phyloP scores from a whole-genome alignment of 2,797 vertebrate genomes.

The Astyanax mexicanus region DNA sequence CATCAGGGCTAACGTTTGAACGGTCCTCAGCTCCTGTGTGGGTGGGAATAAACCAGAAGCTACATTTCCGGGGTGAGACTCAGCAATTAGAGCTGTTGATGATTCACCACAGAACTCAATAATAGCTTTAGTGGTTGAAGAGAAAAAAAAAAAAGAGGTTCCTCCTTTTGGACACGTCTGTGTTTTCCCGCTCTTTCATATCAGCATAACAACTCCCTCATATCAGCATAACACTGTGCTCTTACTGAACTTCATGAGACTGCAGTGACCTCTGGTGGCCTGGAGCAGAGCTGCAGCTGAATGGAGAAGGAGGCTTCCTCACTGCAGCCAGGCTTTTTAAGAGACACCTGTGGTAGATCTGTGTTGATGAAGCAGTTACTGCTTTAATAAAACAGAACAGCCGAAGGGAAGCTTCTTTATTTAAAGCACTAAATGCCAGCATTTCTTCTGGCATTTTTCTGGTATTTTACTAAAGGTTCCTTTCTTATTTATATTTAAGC shows the following conservation, averaged over 20 bases:
- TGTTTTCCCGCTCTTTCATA: not conserved
- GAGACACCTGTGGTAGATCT: not conserved
- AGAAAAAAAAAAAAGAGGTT: not conserved
- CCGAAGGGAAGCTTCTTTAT: no score
- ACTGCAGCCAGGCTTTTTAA: not conserved
- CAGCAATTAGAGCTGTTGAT: slow-evolving; percentile 30
- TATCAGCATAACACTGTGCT: not conserved
- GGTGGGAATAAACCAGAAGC: slow-evolving; percentile 19
- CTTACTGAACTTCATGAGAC: not conserved
- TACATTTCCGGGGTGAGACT: slow-evolving; percentile 4
- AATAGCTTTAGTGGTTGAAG: slow-evolving; percentile 7
- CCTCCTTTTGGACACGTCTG: not conserved
- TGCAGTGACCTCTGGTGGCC: slow-evolving; percentile 40
- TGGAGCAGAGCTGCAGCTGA: not conserved
- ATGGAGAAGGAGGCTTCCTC: not conserved
- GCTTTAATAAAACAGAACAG: no score
- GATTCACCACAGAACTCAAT: slow-evolving; percentile 29
- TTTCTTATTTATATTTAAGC: no score
- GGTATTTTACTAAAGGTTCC: no score
- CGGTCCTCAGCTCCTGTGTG: not conserved
- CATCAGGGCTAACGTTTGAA: slow-evolving; percentile 23
- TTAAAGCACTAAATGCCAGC: no score
- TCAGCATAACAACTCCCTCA: not conserved
- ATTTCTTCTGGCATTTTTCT: no score
- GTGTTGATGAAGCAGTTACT: no score